Base-by-base conservation (phyloP, 1,140 invertebrate genomes). In the Caerostris darwini region DNA sequence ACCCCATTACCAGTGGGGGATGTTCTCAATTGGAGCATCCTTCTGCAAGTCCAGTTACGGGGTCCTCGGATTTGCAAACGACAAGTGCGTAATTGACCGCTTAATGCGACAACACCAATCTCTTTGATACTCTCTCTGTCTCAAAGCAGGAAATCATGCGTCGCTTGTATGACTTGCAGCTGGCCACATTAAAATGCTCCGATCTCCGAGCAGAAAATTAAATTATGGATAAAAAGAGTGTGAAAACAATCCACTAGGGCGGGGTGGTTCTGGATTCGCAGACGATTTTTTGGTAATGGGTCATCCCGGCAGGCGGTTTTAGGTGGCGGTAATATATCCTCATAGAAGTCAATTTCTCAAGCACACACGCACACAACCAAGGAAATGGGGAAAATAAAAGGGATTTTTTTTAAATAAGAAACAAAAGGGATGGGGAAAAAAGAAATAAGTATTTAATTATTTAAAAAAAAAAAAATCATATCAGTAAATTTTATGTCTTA, bases 11-110 rank as follows among this genome's bases (percentile, higher is more conserved):
- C 91, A 93, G 14, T 77, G 77, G 59, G 82, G 91, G 91, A 93
- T 93, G 91, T 54, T 12, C 19, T 50, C 91, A 93, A 93, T 93
- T 93, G 91, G 91, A 71, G 91, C 91, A 93, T 93, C 91, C 91
- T 93, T 71, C 61, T 58, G 54, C 86, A 50, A 61, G 71, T 77
- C 71, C 71, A 34, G 71, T 50, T 50, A 50, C 7, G 71, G 19
- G 71, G 34, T 77, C 34, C 53, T 67, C 61, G 61, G 61, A 67
- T 67, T 77, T 77, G 71, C 71, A 77, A 77, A 77, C 71, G 34
- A 77, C 34, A 77, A 77, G 34, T 77, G 71, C 71, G 71, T 77
- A 77, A 77, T 77, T 77, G 71, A 77, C 71, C 71, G 12, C 53
- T 77, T 77, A 77, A 77, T 77, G 71, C 71, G 71, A 77, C 71